Base-by-base conservation (phyloP, 2,888 invertebrate genomes). In the Pristionchus maxplancki region DNA sequence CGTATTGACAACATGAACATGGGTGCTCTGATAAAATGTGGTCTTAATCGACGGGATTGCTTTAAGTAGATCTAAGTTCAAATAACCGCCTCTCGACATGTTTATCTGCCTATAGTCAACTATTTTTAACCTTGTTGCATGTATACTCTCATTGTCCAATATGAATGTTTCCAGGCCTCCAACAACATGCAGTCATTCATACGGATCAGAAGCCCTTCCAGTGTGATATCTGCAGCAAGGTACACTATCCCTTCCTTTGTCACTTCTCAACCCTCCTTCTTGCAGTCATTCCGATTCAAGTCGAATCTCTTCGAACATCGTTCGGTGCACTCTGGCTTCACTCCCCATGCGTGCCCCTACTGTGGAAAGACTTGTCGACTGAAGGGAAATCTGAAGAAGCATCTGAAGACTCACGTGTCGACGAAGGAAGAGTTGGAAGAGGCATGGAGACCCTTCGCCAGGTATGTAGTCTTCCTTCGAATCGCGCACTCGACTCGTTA, bases 151-250 rank as follows among this genome's bases (percentile, higher is more conserved):
- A 71, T 71, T 71, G 44, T 34, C 28, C 9, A 28, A 71, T 13
- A 71, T 28, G 34, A 31, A 11, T 11, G 17, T 81, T 48, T 20
- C 34, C 13, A 94, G 94, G 94, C 50, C 90, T 94, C 1, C 94
- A 94, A 89, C 94, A 94, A 83, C 94, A 94, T 88, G 94, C 94
- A 11, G 94, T 94, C n/a, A 94, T 94, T 58, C 94, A 94, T 90
- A 94, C 94, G 8, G 94, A 94, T 87, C 93, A 94, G 89, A 94
- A 95, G 86, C 94, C 94, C 2, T 94, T 93, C 88, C 90, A 90
- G 53, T 94, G 94, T 88, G 94, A 94, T 87, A 92, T 94, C 20
- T 94, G 94, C 91, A 90, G 92, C n/a, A 94, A 94, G 89, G 89
- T 92, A 3, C 4, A 48, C 0, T 15, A 28, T 24, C 91, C 48